Evolutionary conservation across 2,888 invertebrate species (phyloP).

Genomic region (Cryptocephalus moraei): DNA sequence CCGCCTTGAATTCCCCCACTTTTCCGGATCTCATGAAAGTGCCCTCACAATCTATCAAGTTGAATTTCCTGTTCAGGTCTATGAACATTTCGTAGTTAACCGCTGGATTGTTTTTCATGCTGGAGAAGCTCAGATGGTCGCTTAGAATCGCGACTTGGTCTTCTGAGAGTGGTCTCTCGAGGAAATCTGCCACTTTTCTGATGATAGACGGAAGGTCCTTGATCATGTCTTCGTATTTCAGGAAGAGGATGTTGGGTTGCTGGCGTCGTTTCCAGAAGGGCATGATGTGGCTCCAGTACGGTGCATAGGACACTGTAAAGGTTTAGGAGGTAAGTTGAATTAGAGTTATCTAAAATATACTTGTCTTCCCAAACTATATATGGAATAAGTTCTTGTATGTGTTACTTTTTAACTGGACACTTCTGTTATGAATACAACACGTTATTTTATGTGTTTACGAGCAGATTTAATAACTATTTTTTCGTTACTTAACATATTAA

Average conservation of each 20-base stretch:
- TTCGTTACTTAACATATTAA: background rate
- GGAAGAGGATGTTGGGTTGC: slow-evolving; percentile 26
- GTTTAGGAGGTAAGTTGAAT: background rate
- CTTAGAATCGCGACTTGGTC: slow-evolving; percentile 20
- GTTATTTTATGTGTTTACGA: too few relatives aligned
- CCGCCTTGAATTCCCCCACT: slow-evolving; percentile 33
- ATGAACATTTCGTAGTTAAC: slow-evolving; percentile 43
- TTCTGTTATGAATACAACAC: too few relatives aligned
- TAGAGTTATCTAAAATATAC: slow-evolving; percentile 1
- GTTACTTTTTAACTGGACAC: too few relatives aligned
- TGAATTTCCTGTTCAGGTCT: slow-evolving; percentile 30
- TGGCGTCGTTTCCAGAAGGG: slow-evolving; percentile 25
- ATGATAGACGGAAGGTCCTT: slow-evolving; percentile 21
- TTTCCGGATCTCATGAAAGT: slow-evolving; percentile 41
- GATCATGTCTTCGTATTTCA: slow-evolving; percentile 30
- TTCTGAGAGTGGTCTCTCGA: slow-evolving; percentile 19
- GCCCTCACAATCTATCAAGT: slow-evolving; percentile 30
- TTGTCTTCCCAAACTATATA: too few relatives aligned
- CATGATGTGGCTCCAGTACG: slow-evolving; percentile 29
- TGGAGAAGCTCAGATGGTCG: slow-evolving; percentile 27
- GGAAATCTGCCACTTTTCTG: slow-evolving; percentile 21
- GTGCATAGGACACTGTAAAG: slow-evolving; percentile 26
- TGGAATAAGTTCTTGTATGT: too few relatives aligned
- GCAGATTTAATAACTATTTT: too few relatives aligned
- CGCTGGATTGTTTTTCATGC: slow-evolving; percentile 47